These are phyloP conservation scores for Sciurus vulgaris DNA, from an alignment of 2,797 vertebrate species.

Conservation along the genomic window DNA sequence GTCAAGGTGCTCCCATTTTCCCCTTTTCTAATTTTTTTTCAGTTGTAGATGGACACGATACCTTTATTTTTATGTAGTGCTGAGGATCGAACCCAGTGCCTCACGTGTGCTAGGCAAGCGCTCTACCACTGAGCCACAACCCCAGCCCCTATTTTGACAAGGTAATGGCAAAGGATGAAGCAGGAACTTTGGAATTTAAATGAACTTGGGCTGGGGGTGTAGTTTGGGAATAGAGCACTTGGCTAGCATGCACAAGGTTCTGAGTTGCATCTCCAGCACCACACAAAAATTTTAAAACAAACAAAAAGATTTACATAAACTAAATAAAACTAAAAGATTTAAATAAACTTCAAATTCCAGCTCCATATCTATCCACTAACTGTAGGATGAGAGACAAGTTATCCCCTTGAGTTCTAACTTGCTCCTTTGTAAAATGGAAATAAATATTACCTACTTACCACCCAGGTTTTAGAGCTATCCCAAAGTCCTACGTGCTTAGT, in stretches of 20 bases:
- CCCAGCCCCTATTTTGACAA: neutral
- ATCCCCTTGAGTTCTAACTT: neutral
- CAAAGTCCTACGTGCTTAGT: neutral
- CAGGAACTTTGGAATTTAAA: neutral
- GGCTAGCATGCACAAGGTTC: neutral
- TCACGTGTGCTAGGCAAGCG: no score
- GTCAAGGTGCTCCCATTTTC: neutral
- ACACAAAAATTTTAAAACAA: neutral
- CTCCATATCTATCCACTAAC: neutral
- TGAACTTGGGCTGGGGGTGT: neutral
- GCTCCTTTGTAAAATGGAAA: neutral
- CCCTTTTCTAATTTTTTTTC: neutral
- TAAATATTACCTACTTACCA: neutral
- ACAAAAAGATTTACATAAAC: neutral
- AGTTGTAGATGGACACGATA: no score
- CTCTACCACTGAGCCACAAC: no score
- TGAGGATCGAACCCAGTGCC: no score
- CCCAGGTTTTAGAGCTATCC: neutral
- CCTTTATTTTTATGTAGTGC: no score
- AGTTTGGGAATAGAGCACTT: neutral
- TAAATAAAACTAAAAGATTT: neutral
- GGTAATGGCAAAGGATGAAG: neutral
- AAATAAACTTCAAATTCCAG: slow-evolving; percentile 22
- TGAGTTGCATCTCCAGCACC: neutral
- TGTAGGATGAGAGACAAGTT: neutral